These are phyloP conservation scores for Andrena fulva DNA, from an alignment of 2,888 invertebrate genomes.

Conservation along the genomic window DNA sequence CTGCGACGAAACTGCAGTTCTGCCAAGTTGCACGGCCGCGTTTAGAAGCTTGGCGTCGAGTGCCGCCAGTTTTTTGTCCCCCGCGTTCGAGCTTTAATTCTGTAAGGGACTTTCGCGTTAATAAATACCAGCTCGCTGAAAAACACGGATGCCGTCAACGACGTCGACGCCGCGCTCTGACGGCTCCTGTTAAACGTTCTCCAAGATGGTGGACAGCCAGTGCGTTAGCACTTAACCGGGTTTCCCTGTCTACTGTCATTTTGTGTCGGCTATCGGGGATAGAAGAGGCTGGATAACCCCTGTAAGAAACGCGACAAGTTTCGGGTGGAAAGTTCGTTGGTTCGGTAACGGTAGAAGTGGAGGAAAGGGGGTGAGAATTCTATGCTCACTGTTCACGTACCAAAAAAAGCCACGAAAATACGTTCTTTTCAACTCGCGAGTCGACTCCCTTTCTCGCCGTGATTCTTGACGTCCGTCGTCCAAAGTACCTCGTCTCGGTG, in stretches of 20 bases:
- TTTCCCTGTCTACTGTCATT: not conserved
- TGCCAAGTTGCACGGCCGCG: conserved; percentile 1
- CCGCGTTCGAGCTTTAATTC: conserved; percentile 42
- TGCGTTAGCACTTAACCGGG: not conserved
- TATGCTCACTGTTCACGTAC: conserved; percentile 20
- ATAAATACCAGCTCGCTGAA: conserved; percentile 19
- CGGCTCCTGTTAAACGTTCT: conserved; percentile 8
- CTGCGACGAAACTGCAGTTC: conserved; percentile 11
- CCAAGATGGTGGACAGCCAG: too few species aligned
- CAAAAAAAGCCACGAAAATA: conserved; percentile 11
- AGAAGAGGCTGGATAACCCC: not conserved
- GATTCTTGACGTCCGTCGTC: conserved; percentile 30
- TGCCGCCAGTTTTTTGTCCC: conserved; percentile 12
- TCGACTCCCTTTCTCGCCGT: conserved; percentile 14
- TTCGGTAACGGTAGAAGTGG: conserved; percentile 9
- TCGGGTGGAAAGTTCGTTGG: conserved; percentile 50
- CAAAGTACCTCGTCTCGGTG: not conserved
- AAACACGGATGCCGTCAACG: conserved; percentile 4
- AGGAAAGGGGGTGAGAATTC: conserved; percentile 32
- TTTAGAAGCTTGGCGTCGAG: conserved; percentile 16
- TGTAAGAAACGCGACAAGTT: not conserved
- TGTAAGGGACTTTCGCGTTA: conserved; percentile 44
- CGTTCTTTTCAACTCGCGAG: not conserved
- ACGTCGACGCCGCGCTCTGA: not conserved
- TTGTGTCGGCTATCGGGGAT: not conserved